Percentiles rank a stretch among this genome's conserved stretches.
phyloP scores from a whole-genome alignment of 2,888 invertebrate species.

The Polyommatus iphigenia region DNA sequence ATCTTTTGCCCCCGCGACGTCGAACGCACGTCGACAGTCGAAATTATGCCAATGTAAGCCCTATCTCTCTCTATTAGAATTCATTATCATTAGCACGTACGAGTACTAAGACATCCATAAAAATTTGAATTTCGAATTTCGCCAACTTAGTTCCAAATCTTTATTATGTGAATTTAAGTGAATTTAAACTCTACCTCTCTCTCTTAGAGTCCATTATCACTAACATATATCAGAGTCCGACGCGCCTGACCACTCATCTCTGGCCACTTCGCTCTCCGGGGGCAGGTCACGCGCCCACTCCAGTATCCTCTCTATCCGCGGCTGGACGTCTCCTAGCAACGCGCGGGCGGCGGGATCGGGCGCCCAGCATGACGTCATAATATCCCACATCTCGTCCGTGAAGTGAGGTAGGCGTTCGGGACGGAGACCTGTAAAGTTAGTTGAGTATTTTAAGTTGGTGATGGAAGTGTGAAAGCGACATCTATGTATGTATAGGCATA shows the following conservation, averaged over 20 bases:
- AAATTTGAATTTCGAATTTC: too few species aligned
- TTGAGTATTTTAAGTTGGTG: not conserved
- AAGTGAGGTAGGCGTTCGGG: slow-evolving; percentile 89
- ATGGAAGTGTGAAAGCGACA: not conserved
- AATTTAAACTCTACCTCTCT: too few species aligned
- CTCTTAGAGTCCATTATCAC: too few species aligned
- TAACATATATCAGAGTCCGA: not conserved
- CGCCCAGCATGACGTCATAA: slow-evolving; percentile 93
- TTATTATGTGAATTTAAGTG: too few species aligned
- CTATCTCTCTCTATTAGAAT: not conserved
- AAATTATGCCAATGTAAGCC: too few species aligned
- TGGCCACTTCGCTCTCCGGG: not conserved
- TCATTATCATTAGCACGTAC: not conserved
- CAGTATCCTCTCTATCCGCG: slow-evolving; percentile 81
- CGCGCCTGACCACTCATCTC: not conserved
- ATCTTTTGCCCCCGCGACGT: not conserved
- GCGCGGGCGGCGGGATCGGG: slow-evolving; percentile 87
- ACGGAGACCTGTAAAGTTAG: slow-evolving; percentile 82
- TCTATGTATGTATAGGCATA: not conserved
- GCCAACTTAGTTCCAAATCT: too few species aligned
- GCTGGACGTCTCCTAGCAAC: slow-evolving; percentile 88
- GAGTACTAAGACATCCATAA: too few species aligned
- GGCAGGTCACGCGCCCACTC: slow-evolving; percentile 41
- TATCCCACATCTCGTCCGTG: slow-evolving; percentile 88
- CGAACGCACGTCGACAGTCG: not conserved